Base-by-base conservation (phyloP, 2,113 vertebrate genomes). In the Mesembrinibis cayennensis region DNA sequence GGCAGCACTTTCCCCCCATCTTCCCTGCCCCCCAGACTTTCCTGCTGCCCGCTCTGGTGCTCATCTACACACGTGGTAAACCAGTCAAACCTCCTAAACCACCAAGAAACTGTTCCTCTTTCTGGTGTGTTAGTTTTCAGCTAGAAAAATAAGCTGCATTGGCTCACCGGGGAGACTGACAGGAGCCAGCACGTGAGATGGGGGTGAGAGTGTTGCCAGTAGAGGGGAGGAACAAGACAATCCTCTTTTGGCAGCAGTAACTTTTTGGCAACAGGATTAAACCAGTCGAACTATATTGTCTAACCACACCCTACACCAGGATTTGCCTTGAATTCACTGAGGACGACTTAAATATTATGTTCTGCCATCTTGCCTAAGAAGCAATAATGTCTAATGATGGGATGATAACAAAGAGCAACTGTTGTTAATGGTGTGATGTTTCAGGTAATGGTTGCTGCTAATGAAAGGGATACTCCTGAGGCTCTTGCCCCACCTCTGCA, bases 251-350 rank as follows among this genome's bases (percentile, higher is more conserved):
- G 92, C 93, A 95, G 91, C 74, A 53, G 67, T 13, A 56, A 69
- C 74, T 44, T 95, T 62, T 36, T 83, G 93, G 94, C 82, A 90
- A 13, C 30, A 42, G 26, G 49, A 85, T 90, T 72, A 89, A 94
- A 90, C 73, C 73, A 61, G 70, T 72, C 13, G 1, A 83, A 59
- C 78, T 36, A 3, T 88, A 62, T 15, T 85, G 95, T 82, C 40
- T 63, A 65, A 82, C 96, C 93, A 45, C 96, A 90, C 95, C 90
- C 92, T 76, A 18, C 40, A 82, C 53, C 66, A 65, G 45, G 66
- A 69, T 85, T 91, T 82, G 74, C 78, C 62, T 29, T 74, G n/a
- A 87, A 79, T 94, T 89, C 56, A 82, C 61, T 14, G 20, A 55
- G 70, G 21, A 71, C 18, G 22, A 56, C 16, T 89, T 52, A 63